Base-by-base conservation (phyloP, 2,113 vertebrate genomes). In the Oxyruncus cristatus region DNA sequence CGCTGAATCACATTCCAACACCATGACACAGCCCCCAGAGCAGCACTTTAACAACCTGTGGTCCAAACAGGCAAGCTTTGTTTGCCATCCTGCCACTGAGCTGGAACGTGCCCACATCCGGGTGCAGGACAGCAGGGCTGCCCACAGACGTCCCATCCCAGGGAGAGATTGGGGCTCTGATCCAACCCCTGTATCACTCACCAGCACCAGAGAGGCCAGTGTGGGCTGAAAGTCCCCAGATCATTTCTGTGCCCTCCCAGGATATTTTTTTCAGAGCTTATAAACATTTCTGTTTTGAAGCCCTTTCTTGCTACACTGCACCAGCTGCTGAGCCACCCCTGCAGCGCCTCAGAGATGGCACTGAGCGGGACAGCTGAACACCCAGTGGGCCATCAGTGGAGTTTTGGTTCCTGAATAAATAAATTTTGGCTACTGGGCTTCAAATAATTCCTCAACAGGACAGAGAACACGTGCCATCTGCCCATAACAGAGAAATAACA, bases 1-100 rank as follows among this genome's bases (percentile, higher is more conserved):
- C 27, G 63, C 92, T 59, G 72, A 92, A 75, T 77, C 72, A 65
- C 91, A 96, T 96, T 94, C 95, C 93, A 96, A 81, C 52, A 37
- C 30, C 44, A 27, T 92, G 92, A 96, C 93, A 88, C 88, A 94
- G 72, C 63, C 76, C 86, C 83, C 52, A 33, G 11, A 88, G 82
- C 2, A 92, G 79, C 35, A 12, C 77, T 92, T 86, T 72, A 86
- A 89, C 91, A 82, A 89, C 75, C 85, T 84, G 30, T 65, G 65
- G 76, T 81, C 92, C 84, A 84, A 86, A 92, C 93, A 92, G 78
- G 90, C 50, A 91, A 65, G 72, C 89, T 92, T 78, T 95, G 94
- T 95, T 96, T 93, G 94, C 86, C 78, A 81, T 30, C 89, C 85
- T 81, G 92, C 78, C 39, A 32, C 39, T 63, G 78, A 78, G 76